These are phyloP conservation scores for Lithophane socia DNA, from an alignment of 2,888 invertebrate genomes.

Conservation along the genomic window DNA sequence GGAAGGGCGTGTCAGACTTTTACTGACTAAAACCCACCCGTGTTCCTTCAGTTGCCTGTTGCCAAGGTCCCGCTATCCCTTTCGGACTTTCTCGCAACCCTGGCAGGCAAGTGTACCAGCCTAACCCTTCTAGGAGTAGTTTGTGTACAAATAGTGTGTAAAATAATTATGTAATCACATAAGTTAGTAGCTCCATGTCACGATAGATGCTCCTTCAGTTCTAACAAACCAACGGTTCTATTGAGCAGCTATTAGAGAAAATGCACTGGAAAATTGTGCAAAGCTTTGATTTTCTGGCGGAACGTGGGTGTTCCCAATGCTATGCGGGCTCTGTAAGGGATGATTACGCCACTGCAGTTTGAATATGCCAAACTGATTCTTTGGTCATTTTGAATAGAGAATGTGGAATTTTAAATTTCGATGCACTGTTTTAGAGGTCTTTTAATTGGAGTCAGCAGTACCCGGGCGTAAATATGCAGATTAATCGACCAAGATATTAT, in stretches of 20 bases:
- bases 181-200: slow-evolving; percentile 36
- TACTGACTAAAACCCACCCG: no score
- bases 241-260: slow-evolving; percentile 32
- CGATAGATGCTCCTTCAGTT: slow-evolving; percentile 41
- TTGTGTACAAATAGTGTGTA: no score
- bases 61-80: no score
- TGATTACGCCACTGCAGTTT: not conserved
- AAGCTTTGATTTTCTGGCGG: slow-evolving; percentile 13
- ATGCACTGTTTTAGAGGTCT: no score
- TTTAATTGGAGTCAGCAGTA: not conserved
- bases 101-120: no score
- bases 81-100: no score
- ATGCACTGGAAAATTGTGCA: slow-evolving; percentile 27
- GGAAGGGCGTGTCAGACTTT: no score
- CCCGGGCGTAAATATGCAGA: no score
- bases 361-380: not conserved
- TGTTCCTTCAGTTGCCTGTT: no score
- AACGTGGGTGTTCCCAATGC: not conserved
- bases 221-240: slow-evolving; percentile 39
- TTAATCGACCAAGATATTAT: no score
- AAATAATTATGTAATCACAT: not conserved
- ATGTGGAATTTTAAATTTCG: not conserved
- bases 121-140: no score
- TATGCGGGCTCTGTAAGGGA: not conserved
- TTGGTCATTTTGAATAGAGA: not conserved